Base-by-base conservation (phyloP, 2,797 vertebrate species). In the Anableps anableps region DNA sequence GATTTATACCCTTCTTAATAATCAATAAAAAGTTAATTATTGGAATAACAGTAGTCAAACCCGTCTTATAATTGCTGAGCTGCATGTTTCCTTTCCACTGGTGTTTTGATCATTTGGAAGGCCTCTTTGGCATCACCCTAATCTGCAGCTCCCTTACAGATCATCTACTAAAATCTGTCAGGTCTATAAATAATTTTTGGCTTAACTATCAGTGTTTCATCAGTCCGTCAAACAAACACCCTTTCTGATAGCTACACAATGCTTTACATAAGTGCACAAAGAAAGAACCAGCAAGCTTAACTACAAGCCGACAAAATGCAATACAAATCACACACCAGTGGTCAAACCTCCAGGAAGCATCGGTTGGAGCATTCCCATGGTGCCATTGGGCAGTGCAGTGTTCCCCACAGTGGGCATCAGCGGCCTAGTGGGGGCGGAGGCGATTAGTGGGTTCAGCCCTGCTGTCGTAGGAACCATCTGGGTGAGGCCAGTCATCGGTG, bases 301-400 rank as follows among this genome's bases (percentile, higher is more conserved):
- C n/a, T n/a, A 17, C 10, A 43, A 43, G 43, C 43, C 43, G 4
- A 43, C 43, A 43, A 43, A 43, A 43, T 43, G 43, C 43, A 43
- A 43, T 43, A 29, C 58, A 29, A 62, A 62, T 62, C 19, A 45
- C 53, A 62, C 90, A 94, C 93, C 94, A 64, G 89, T 19, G 36
- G 76, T 82, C 79, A 93, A 70, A 74, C 78, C 17, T 83, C 90
- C 91, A 95, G 95, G 88, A 95, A 96, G 84, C 75, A 97, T 84
- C 81, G 97, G 96, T 51, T 97, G 96, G 62, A 97, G 93, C 47
- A 97, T 80, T 88, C 94, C 93, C 82, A 97, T 93, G 58, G 95
- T 96, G 91, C 98, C 97, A 26, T 98, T 99, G 89, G 97, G 96
- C 94, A 98, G 91, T 0, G 96, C 94, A 19, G 96, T 86, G 31